phyloP scores from a whole-genome alignment of 1,140 invertebrate species.

The Drosophila orosa region DNA sequence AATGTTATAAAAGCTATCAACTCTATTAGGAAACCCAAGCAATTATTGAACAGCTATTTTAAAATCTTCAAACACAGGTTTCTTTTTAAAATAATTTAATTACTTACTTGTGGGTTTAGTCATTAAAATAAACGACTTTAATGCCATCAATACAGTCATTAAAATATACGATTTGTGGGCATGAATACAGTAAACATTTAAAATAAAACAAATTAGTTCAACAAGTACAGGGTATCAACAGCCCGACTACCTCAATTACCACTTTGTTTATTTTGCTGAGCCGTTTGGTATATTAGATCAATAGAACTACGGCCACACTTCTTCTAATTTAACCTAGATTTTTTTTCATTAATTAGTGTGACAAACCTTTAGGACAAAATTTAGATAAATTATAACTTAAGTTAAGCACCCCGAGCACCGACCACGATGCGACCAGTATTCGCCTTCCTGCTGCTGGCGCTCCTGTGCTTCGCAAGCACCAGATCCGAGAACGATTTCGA shows the following conservation, averaged over 20 bases:
- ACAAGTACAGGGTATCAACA: not conserved
- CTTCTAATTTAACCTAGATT: slow-evolving; percentile 68
- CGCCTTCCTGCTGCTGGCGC: slow-evolving; percentile 63
- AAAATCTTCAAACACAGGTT: too few species aligned
- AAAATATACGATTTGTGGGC: too few species aligned
- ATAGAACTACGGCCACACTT: not conserved
- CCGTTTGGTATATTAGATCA: not conserved
- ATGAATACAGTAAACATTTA: too few species aligned
- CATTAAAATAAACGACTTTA: too few species aligned
- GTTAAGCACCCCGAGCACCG: slow-evolving; percentile 24
- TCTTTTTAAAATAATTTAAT: too few species aligned
- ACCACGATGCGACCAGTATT: slow-evolving; percentile 67
- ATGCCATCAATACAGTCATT: too few species aligned
- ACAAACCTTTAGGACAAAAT: slow-evolving; percentile 54
- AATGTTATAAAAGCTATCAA: too few species aligned
- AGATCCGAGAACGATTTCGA: slow-evolving; percentile 41
- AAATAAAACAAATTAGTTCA: too few species aligned
- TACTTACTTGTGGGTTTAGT: too few species aligned
- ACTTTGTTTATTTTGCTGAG: not conserved
- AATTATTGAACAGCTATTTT: too few species aligned
- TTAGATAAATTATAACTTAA: slow-evolving; percentile 68
- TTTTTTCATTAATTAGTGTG: slow-evolving; percentile 69
- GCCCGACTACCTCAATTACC: not conserved
- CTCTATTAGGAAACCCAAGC: too few species aligned
- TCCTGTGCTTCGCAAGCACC: slow-evolving; percentile 57